Evolutionary conservation across 2,797 vertebrate genomes (phyloP), one percentile per base, ranked within the genome.

Genomic region (Carapus acus): DNA sequence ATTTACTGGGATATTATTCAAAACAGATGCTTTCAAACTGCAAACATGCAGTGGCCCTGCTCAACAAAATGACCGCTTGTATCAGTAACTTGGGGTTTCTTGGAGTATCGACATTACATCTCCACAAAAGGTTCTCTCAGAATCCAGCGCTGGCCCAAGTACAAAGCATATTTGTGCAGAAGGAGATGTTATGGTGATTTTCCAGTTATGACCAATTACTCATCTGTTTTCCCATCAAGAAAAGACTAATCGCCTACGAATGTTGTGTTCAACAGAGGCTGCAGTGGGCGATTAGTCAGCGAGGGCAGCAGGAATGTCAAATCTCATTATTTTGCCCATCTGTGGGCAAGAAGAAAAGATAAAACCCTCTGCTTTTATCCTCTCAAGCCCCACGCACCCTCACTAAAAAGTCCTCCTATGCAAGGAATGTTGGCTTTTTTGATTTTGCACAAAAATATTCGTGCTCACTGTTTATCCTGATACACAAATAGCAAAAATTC

Each of bases 201-300:
- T 49, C 7, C 12, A 11, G 11, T 31, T 37, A 20, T 49, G 19
- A 41, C 14, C 19, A 33, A 7, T 65, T 51, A 42, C 20, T 49
- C 40, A 39, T 29, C 6, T 36, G 13, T 21, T 61, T 70, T 49
- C 29, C 21, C 0, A 36, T 36, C 4, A 33, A 33, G n/a, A 36
- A 15, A 36, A 13, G 12, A 15, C 31, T 36, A 36, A 36, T 36
- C 34, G 8, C n/a, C 19, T 34, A 21, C 33, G 54, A 9, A 42
- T 58, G 14, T 44, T 17, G 42, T 8, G 15, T 38, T 59, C 38
- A 65, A 42, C 19, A 17, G 24, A 56, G 12, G 20, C 0, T 15
- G n/a, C 14, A 13, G n/a, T 46, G n/a, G 43, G 40, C 9, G 37
- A 47, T 55, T 34, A 21, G 9, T 3, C 43, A 36, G 34, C 14